A percentile compares a stretch with the other conserved stretches of the same genome.
These are phyloP conservation scores for Falco biarmicus DNA, from an alignment of 2,797 vertebrate species.

Conservation along the genomic window DNA sequence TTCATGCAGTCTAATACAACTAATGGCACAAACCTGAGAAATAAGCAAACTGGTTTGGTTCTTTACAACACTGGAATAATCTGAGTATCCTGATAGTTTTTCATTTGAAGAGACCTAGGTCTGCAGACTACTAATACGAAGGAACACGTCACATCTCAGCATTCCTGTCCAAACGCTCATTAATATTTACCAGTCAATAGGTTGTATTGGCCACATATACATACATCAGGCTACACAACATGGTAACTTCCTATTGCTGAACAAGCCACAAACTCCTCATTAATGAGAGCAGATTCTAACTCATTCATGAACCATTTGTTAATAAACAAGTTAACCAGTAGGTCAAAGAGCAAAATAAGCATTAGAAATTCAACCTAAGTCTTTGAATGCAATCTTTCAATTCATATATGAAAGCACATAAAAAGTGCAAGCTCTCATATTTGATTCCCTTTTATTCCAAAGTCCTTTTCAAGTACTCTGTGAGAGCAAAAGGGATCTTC, in stretches of 20 bases:
- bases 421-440: not conserved
- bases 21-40: not conserved
- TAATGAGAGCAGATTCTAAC: not conserved
- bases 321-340: not conserved
- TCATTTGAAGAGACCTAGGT: not conserved
- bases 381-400: not conserved
- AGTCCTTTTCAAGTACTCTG: not conserved
- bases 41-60: not conserved
- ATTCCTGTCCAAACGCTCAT: not conserved
- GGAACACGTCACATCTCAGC: not conserved
- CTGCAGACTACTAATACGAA: not conserved
- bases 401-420: not conserved
- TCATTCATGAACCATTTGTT: not conserved
- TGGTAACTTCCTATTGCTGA: not conserved
- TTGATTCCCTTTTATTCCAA: not conserved
- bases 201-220: not conserved
- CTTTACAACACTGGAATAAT: not conserved
- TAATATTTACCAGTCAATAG: not conserved
- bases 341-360: slow-evolving; percentile 5
- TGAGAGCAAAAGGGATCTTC: not conserved
- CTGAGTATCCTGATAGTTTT: not conserved
- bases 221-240: not conserved
- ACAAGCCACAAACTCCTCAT: not conserved
- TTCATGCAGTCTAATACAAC: not conserved
- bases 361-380: not conserved